Base-by-base conservation (phyloP, 2,797 vertebrate genomes). In the Siniperca undulata region DNA sequence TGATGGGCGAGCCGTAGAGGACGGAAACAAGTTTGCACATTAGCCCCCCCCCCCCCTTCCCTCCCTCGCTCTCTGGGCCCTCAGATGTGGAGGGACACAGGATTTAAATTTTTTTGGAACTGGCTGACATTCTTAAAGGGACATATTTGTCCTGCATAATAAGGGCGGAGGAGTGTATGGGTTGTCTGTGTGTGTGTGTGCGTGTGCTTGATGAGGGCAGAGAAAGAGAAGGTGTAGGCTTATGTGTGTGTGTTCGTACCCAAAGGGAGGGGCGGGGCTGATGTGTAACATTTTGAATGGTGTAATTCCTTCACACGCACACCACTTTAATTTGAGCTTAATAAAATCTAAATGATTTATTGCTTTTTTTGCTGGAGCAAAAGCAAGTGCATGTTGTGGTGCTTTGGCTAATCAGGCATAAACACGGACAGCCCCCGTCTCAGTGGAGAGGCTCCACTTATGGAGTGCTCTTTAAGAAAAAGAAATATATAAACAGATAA, bases 21-120 rank as follows among this genome's bases (percentile, higher is more conserved):
- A 99, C 97, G 97, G 98, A 98, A 98, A 98, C 97, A 99, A 99
- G 97, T 99, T 98, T 99, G 97, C 97, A 97, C 97, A 99, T 99
- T 98, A 99, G 97, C 96, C 95, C 95, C 95, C 96, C 96, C 95
- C 92, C 95, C 95, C 71, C n/a, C n/a, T 78, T 82, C 80, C 74
- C 74, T 88, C 73, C 74, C 77, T 85, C 13, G 5, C 87, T 89
- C 84, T 78, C 84, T 70, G 56, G 76, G 85, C 85, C 82, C 85
- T 91, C 80, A 70, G 80, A 93, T 89, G 84, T 76, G 34, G 73
- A 91, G 87, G 90, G 87, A 91, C 86, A 77, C 70, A 12, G 84
- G 81, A 73, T 86, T 83, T 88, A 80, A 50, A 13, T 58, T 74
- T 58, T 53, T 95, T 95, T 94, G 91, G 93, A 94, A 92, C 93